These are phyloP conservation scores for Ophion ventricosus DNA, from an alignment of 2,888 invertebrate genomes.

Conservation along the genomic window DNA sequence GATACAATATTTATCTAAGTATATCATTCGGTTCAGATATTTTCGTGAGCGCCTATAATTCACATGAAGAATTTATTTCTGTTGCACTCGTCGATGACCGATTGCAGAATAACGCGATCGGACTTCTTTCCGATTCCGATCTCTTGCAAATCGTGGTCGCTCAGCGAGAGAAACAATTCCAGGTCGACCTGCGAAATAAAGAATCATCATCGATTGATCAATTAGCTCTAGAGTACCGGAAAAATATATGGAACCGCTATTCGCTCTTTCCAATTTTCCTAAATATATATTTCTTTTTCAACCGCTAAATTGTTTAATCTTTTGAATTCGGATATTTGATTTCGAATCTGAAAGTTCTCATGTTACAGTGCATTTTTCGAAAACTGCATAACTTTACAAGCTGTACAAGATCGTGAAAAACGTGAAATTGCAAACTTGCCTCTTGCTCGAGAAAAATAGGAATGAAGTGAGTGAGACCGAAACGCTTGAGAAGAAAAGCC, in stretches of 20 bases:
- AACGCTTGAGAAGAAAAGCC: conserved; percentile 73
- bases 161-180: conserved; percentile 78
- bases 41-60: background rate
- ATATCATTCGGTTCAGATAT: background rate
- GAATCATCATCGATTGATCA: background rate
- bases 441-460: conserved; percentile 79
- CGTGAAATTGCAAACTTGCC: conserved; percentile 67
- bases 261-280: no score
- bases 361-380: no score
- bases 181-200: conserved; percentile 75
- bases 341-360: no score
- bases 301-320: no score
- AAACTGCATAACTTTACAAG: background rate
- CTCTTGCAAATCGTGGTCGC: conserved; percentile 77
- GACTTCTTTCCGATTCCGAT: conserved; percentile 76
- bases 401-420: background rate
- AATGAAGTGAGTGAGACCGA: conserved; percentile 74
- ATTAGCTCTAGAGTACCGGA: no score
- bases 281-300: no score
- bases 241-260: no score
- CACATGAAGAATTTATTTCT: conserved; percentile 47
- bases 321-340: no score
- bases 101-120: conserved; percentile 74
- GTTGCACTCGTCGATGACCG: conserved; percentile 72
- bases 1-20: background rate